Evolutionary conservation across 2,113 vertebrate species (phyloP), one percentile per base, ranked within the genome.

Genomic region (Hyperoodon ampullatus): DNA sequence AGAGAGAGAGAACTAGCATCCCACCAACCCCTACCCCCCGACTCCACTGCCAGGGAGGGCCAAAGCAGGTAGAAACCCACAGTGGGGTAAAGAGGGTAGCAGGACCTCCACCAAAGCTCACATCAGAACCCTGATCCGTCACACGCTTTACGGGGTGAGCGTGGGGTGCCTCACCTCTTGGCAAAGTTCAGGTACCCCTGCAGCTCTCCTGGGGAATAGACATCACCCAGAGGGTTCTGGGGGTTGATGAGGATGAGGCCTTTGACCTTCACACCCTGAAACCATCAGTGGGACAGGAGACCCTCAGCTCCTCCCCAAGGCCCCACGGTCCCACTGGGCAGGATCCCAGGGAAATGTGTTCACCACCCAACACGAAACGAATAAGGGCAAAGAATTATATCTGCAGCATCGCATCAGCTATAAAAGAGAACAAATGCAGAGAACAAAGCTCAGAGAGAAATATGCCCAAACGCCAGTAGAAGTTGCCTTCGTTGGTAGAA

Each of bases 231-330:
- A 42, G 99, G 99, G 97, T 99, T 99, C 95, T 99, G 99, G 50
- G 99, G 99, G 98, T 99, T 99, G 97, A 99, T 98, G 84, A 99
- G 99, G 96, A 99, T 99, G 92, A 99, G 97, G 55, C 98, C 99
- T 97, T 98, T 99, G 94, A 99, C 98, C 92, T 78, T 98, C 91
- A 99, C 81, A 75, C 99, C 99, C 99, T 99, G 98, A 96, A 98
- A 98, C n/a, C 97, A 94, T 24, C 58, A 91, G 3, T 3, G 24
- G 55, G n/a, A 11, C 19, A 50, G 70, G n/a, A 81, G 87, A 42
- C 16, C 30, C 42, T 94, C 80, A 97, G 90, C 15, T 74, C 66
- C 35, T 85, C 44, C 47, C 1, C 1, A 50, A 77, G 50, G 18
- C 75, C 61, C 15, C 33, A 66, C 0, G 9, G 15, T 19, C 70